Evolutionary conservation across 2,797 vertebrate species (phyloP).

Genomic region (Buceros bicornis): DNA sequence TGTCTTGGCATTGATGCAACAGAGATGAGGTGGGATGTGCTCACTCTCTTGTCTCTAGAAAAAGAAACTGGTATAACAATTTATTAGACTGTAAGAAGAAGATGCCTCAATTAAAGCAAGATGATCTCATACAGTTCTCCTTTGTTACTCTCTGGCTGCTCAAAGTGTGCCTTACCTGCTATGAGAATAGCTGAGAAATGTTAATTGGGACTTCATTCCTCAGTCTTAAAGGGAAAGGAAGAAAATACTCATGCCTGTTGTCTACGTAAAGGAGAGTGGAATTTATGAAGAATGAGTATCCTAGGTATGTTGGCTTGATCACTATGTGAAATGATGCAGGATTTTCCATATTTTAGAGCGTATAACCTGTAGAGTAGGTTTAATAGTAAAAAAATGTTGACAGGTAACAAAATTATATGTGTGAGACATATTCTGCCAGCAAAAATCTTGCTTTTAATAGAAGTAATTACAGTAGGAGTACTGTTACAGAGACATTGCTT

Average conservation of each 20-base stretch:
- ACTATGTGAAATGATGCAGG: background rate
- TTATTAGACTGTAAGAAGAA: background rate
- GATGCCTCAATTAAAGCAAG: background rate
- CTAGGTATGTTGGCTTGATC: background rate
- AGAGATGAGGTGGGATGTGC: background rate
- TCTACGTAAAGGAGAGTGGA: background rate
- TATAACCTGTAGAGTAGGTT: background rate
- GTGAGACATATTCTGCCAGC: background rate
- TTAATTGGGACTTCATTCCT: background rate
- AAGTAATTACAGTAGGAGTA: background rate
- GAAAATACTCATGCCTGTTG: background rate
- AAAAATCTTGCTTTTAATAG: background rate
- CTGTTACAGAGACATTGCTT: background rate
- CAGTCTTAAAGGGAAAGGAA: background rate
- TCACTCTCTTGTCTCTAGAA: background rate
- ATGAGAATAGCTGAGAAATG: background rate
- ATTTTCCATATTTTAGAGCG: background rate
- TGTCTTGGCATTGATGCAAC: background rate
- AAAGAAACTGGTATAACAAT: background rate
- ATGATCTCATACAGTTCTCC: fast-evolving
- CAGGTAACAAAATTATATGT: background rate
- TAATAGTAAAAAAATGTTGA: background rate
- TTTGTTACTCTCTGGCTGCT: background rate
- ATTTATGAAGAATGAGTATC: background rate
- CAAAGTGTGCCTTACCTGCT: background rate